Conservation (phyloP, 2,113 vertebrate genomes). For the Romanogobio albipinnatus region DNA sequence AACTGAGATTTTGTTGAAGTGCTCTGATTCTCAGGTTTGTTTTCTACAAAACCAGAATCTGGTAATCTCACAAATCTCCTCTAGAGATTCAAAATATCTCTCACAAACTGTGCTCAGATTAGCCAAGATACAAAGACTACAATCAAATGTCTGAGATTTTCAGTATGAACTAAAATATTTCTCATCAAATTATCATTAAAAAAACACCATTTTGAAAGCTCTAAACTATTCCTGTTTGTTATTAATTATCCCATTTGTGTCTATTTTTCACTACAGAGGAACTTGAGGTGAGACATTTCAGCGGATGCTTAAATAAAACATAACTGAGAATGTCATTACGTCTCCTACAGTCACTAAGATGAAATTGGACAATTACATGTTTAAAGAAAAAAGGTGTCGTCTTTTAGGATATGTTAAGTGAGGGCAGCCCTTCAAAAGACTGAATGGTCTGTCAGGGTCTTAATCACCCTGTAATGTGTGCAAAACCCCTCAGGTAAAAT, state of each 20-base stretch:
- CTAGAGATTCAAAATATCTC: background rate
- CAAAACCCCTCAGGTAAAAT: constrained; percentile 55
- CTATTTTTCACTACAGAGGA: background rate
- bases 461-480: constrained; percentile 50
- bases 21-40: background rate
- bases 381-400: background rate
- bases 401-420: background rate
- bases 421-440: background rate
- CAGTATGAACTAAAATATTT: background rate
- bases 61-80: background rate
- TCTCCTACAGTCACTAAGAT: background rate
- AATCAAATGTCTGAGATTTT: background rate
- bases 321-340: background rate
- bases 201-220: background rate
- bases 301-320: background rate
- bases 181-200: background rate
- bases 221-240: background rate
- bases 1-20: background rate
- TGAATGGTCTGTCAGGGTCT: constrained; percentile 9
- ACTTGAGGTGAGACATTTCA: background rate
- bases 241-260: background rate
- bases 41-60: background rate
- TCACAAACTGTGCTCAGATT: background rate
- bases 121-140: background rate
- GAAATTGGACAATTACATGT: background rate